Evolutionary conservation across 2,888 invertebrate species (phyloP), one percentile per base, ranked within the genome.

Genomic region (Limulus polyphemus): DNA sequence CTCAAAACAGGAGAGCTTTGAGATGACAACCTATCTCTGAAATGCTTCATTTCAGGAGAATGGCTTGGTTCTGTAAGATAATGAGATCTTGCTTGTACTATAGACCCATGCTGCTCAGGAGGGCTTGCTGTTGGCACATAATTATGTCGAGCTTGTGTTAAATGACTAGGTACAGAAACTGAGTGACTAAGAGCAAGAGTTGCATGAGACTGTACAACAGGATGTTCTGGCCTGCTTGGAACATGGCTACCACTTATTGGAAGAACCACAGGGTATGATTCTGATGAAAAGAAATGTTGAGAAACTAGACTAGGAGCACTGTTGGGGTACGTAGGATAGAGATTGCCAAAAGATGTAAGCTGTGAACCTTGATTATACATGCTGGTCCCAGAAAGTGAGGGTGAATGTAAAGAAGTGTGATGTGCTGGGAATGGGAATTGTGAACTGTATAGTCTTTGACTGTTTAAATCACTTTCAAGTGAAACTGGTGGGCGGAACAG

Each of bases 41-140:
- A 32, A 32, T 32, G 10, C 64, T 57, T 17, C 61, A 58, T 10
- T 60, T 62, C 1, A 64, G 59, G n/a, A 64, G 62, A 50, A 59
- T 64, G 9, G 60, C 54, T 48, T 61, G 61, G 32, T 32, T 32
- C 32, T 32, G 32, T 32, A 32, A 32, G 32, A 32, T 32, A 32
- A 32, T 32, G 32, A 32, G 32, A 32, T 32, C 32, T 32, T 32
- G 32, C 32, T 32, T 32, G 32, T 32, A 32, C 32, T 32, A 32
- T 32, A 32, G 62, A 47, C 14, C 52, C 32, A 16, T 46, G 32
- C n/a, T 58, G 46, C 47, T 57, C 59, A 11, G 61, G 55, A n/a
- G 64, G 64, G 46, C 61, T 61, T 55, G 61, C 59, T 46, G 57
- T 16, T 14, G 49, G 13, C 11, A 54, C 52, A 32, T 32, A 32